Percentiles rank a stretch among this genome's conserved stretches.
Conservation (phyloP, 2,797 vertebrate genomes). For the Sebastes hubbsi region DNA sequence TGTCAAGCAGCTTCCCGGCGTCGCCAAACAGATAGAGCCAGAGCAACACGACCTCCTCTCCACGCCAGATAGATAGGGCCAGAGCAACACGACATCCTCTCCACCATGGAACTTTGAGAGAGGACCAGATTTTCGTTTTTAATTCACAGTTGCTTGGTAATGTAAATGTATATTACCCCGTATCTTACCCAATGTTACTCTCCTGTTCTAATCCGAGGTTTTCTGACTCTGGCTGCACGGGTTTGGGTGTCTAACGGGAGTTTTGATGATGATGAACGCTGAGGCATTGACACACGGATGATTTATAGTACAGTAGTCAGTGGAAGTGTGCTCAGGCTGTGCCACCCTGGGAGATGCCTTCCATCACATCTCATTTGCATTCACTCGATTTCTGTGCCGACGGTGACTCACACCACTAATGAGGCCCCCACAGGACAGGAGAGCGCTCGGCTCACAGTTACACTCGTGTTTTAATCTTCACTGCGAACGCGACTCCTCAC, state of each 20-base stretch:
- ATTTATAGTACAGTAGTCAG: slow-evolving; percentile 57
- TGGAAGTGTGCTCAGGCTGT: slow-evolving; percentile 36
- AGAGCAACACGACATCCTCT: too few relatives aligned
- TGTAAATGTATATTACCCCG: too few relatives aligned
- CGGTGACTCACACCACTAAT: slow-evolving; percentile 70
- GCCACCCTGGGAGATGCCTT: slow-evolving; percentile 56
- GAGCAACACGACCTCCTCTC: too few relatives aligned
- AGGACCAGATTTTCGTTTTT: too few relatives aligned
- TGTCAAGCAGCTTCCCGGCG: too few relatives aligned
- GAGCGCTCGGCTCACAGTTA: slow-evolving; percentile 23
- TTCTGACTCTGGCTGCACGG: slow-evolving; percentile 21
- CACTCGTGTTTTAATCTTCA: slow-evolving; percentile 32
- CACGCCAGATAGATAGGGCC: too few relatives aligned
- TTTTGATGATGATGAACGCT: slow-evolving; percentile 30
- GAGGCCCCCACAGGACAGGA: slow-evolving; percentile 59
- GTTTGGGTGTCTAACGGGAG: slow-evolving; percentile 36
- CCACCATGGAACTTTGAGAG: too few relatives aligned
- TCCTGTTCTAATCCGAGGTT: slow-evolving; percentile 4
- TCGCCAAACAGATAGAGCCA: too few relatives aligned
- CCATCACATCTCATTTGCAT: slow-evolving; percentile 70
- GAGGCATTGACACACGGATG: slow-evolving; percentile 45
- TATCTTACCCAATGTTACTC: not conserved
- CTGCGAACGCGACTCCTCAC: slow-evolving; percentile 10
- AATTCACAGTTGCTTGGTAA: too few relatives aligned
- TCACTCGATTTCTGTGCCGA: slow-evolving; percentile 45